Evolutionary conservation across 2,797 vertebrate species (phyloP), one percentile per base, ranked within the genome.

Genomic region (Tympanoctomys barrerae): DNA sequence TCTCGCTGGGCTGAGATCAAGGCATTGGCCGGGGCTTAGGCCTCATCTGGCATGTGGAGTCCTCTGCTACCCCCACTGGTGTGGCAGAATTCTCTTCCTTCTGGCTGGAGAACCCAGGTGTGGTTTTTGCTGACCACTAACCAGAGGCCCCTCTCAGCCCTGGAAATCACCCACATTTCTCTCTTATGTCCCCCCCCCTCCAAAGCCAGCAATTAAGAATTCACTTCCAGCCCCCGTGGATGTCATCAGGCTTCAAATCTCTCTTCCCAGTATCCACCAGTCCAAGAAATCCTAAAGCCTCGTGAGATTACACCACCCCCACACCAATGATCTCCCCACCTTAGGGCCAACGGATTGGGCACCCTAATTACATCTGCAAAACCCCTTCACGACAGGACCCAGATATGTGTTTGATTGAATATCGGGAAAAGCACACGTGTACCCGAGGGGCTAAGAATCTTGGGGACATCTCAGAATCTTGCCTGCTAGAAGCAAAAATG

Each of bases 11-110:
- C 82, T 19, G 33, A 77, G 26, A 70, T 39, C 5, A 7, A 36
- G 28, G 46, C 19, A 14, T 73, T 0, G 0, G 26, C 59, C 1
- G 5, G 5, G 18, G 31, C 52, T 7, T 4, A 5, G 31, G 8
- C 14, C 78, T 89, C 28, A 19, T 46, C 49, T 10, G 66, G 26
- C 36, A 39, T 33, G 31, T 2, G 3, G 77, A 26, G n/a, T 73
- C 39, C 52, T 84, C 68, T 75, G 24, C 62, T 54, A 28, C 28
- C 16, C 5, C 61, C 16, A 0, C 2, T 28, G 61, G 18, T 28
- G 31, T 52, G 49, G 54, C 57, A 73, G 87, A 84, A 89, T 88
- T 73, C 79, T 59, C 13, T 78, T 78, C 46, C 71, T 62, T 62
- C 39, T 8, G 2, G 46, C 14, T 82, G 16, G 1, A 59, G 66